Conservation (phyloP, 2,113 vertebrate genomes). For the Hyperopisus bebe region DNA sequence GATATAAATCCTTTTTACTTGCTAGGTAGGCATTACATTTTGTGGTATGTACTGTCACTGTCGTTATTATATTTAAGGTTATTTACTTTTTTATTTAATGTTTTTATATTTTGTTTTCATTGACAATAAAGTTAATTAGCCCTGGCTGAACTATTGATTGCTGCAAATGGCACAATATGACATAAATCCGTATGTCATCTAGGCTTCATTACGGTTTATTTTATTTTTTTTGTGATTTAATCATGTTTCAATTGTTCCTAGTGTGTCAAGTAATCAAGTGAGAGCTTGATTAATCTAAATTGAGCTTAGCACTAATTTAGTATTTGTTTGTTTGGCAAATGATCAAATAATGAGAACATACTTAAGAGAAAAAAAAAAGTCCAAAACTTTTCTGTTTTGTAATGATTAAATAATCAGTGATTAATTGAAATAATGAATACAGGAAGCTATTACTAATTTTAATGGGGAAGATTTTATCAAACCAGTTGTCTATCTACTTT, state of each 20-base stretch:
- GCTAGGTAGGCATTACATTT: not conserved
- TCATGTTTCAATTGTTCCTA: not conserved
- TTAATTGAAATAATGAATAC: conserved; percentile 13
- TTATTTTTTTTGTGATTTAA: not conserved
- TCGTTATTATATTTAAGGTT: not conserved
- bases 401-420: not conserved
- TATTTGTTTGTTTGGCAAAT: conserved; percentile 10
- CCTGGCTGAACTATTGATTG: not conserved
- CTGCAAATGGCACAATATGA: not conserved
- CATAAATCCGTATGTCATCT: not conserved
- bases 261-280: not conserved
- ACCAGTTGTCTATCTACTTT: not conserved
- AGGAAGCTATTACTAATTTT: not conserved
- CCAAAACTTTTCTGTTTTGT: not conserved
- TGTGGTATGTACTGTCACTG: not conserved
- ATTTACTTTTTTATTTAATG: not conserved
- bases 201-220: not conserved
- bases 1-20: not conserved
- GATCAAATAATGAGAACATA: not conserved
- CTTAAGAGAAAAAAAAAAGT: not conserved
- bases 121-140: not conserved
- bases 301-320: conserved; percentile 1
- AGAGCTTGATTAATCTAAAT: conserved; percentile 11
- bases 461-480: not conserved
- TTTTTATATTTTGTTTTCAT: not conserved